phyloP scores from a whole-genome alignment of 2,113 vertebrate genomes.

The Sarotherodon lohbergeri region DNA sequence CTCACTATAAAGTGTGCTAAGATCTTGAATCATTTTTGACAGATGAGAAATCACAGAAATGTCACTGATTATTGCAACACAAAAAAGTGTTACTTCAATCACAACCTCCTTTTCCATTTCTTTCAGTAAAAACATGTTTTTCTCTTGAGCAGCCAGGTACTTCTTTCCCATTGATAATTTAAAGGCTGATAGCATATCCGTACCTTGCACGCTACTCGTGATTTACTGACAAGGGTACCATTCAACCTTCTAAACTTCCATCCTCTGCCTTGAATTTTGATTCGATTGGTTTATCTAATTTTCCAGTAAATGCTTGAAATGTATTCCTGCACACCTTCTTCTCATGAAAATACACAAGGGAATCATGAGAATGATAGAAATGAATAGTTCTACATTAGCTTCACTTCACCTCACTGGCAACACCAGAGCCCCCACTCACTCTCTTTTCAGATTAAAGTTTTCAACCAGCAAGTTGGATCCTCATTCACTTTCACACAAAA shows the following conservation, averaged over 20 bases:
- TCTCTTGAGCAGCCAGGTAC: constrained; percentile 45
- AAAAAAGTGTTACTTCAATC: not conserved
- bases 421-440: not conserved
- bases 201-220: constrained; percentile 30
- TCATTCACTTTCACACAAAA: not conserved
- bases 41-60: constrained; percentile 11
- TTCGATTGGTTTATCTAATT: constrained; percentile 72
- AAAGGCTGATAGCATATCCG: constrained; percentile 54
- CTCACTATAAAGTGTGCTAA: not conserved
- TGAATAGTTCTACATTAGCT: constrained; percentile 57
- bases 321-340: constrained; percentile 65
- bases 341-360: constrained; percentile 48
- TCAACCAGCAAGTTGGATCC: constrained; percentile 9
- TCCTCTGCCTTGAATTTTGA: constrained; percentile 56
- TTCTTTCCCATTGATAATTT: constrained; percentile 58
- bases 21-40: not conserved
- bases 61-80: not conserved
- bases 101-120: constrained; percentile 15
- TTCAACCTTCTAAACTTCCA: constrained; percentile 48
- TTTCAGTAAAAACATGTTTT: constrained; percentile 5
- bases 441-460: constrained; percentile 37
- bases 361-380: constrained; percentile 54
- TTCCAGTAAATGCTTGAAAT: constrained; percentile 72
- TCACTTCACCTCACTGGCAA: constrained; percentile 24
- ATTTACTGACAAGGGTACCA: constrained; percentile 44